Evolutionary conservation across 2,113 vertebrate species (phyloP), one percentile per base, ranked within the genome.

Genomic region (Phrynosoma blainvillii): DNA sequence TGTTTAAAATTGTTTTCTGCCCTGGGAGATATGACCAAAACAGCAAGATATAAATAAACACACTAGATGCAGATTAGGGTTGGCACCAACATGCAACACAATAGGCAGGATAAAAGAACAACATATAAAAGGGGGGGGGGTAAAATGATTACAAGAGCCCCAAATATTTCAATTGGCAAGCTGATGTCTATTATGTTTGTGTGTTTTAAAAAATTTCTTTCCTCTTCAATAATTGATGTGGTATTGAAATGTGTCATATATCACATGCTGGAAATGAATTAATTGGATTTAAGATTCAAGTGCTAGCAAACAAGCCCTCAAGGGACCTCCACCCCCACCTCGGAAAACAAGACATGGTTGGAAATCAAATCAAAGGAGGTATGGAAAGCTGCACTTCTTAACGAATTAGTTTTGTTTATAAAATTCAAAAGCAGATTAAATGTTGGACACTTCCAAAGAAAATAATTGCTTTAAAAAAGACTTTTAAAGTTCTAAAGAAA

Each of bases 211-310:
- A 20, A 14, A 20, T n/a, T 79, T 73, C 20, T 40, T 73, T 80
- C 65, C 5, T n/a, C 32, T 80, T 89, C 47, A 89, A 89, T 74
- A 88, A 84, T 84, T 88, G 85, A 79, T 65, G 78, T 30, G 68
- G 25, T 71, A 81, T 42, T 42, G 54, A 89, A 89, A 79, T 84
- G 16, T 75, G 68, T 84, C 54, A 40, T 84, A 25, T 77, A 73
- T 80, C 52, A 20, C 54, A 80, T 79, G 40, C 76, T 74, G 77
- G 74, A 80, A 81, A 27, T 36, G 14, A 89, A 85, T 89, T 75
- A 78, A 84, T 88, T 88, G 74, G 68, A 40, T 59, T 85, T 85
- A 85, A 85, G 77, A 74, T 89, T 62, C 82, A n/a, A 52, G 32
- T 32, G n/a, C 82, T 6, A 30, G 21, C 77, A 73, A 85, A 80